Evolutionary conservation across 2,888 invertebrate species (phyloP).

Genomic region (Synanthedon formicaeformis): DNA sequence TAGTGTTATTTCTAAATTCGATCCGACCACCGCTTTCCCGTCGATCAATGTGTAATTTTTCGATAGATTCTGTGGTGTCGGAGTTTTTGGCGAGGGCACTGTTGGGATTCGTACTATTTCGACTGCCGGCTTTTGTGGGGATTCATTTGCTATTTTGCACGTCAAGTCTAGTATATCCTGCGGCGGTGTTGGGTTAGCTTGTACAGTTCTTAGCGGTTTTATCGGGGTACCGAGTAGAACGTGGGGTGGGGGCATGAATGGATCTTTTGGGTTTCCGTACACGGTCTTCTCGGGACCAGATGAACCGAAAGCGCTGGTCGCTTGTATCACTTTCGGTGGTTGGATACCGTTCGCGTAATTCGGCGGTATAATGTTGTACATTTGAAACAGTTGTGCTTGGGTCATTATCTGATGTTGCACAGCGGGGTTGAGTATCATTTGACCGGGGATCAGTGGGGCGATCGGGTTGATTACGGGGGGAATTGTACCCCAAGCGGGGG

Average conservation of each 20-base stretch:
- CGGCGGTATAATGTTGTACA: conserved; percentile 48
- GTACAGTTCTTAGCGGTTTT: conserved; percentile 28
- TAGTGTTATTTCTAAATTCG: conserved; percentile 79
- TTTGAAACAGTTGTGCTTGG: conserved; percentile 56
- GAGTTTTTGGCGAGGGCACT: conserved; percentile 45
- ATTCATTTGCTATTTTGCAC: conserved; percentile 47
- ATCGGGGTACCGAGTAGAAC: conserved; percentile 55
- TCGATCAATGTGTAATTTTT: conserved; percentile 57
- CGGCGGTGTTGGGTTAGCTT: conserved; percentile 33
- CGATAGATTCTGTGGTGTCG: conserved; percentile 37
- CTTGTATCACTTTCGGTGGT: conserved; percentile 72
- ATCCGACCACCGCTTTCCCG: conserved; percentile 64
- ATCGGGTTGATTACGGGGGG: conserved; percentile 18
- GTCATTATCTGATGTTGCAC: conserved; percentile 61
- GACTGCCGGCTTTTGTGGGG: conserved; percentile 43
- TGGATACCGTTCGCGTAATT: conserved; percentile 33
- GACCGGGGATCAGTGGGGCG: conserved; percentile 9
- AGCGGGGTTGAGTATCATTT: conserved; percentile 43
- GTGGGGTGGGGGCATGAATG: conserved; percentile 68
- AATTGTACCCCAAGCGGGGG: conserved; percentile 19
- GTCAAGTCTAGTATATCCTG: conserved; percentile 77
- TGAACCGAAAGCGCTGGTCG: conserved; percentile 74
- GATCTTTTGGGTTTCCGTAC: conserved; percentile 80
- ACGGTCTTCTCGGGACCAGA: conserved; percentile 71
- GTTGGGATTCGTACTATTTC: conserved; percentile 71